Conservation (phyloP, 2,888 invertebrate species). For the Pantelozetes paolii region DNA sequence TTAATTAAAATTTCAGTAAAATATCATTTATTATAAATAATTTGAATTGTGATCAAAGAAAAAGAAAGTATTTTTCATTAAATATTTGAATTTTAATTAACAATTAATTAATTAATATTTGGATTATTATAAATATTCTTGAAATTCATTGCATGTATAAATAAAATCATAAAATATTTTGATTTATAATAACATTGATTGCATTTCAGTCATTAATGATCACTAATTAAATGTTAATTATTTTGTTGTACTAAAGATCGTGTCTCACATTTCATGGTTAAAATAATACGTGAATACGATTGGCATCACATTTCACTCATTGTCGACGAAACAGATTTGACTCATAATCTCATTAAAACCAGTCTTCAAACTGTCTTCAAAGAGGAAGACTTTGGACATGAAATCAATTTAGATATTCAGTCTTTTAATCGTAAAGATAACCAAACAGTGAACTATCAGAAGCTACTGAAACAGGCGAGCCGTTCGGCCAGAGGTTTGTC, state of each 20-base stretch:
- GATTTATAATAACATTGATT: no score
- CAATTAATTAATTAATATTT: no score
- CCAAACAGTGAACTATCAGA: constrained; percentile 29
- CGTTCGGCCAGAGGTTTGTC: constrained; percentile 37
- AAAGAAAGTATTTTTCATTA: no score
- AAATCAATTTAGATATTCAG: constrained; percentile 39
- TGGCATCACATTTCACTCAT: constrained; percentile 47
- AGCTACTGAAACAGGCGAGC: constrained; percentile 24
- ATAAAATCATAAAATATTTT: no score
- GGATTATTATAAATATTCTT: no score
- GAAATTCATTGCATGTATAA: no score
- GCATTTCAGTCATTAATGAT: not conserved
- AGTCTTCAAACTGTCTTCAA: constrained; percentile 37
- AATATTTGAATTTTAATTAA: no score
- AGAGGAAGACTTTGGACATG: constrained; percentile 40
- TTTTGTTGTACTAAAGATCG: constrained; percentile 34
- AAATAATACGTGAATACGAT: constrained; percentile 47
- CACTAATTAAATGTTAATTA: not conserved
- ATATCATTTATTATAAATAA: no score
- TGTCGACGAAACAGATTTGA: constrained; percentile 47
- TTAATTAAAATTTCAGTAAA: no score
- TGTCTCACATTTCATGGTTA: constrained; percentile 43
- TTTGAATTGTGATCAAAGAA: no score
- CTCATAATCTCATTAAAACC: constrained; percentile 19
- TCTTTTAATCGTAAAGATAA: constrained; percentile 25